Evolutionary conservation across 2,888 invertebrate genomes (phyloP).

Genomic region (Nephrotoma guestfalica): DNA sequence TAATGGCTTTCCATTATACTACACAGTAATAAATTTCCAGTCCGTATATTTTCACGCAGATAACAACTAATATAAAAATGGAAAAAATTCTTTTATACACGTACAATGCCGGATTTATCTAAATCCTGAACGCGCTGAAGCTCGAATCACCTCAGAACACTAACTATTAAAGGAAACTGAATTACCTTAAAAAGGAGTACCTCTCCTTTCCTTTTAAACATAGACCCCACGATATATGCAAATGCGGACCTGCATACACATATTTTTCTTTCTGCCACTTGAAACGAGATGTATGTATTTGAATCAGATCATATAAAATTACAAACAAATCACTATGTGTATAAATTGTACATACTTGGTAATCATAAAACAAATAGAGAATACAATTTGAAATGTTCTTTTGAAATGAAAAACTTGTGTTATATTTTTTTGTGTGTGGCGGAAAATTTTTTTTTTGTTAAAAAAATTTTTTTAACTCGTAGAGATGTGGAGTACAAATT

Average conservation of each 20-base stretch:
- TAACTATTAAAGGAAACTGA: no score
- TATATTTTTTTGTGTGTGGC: not conserved
- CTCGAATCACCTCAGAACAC: no score
- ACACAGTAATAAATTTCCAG: not conserved
- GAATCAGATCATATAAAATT: not conserved
- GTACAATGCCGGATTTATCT: no score
- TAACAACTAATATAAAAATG: not conserved
- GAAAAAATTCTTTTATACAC: not conserved
- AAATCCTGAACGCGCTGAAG: no score
- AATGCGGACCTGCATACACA: no score
- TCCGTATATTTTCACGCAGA: no score
- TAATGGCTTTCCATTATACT: not conserved
- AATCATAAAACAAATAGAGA: not conserved
- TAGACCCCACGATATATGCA: no score
- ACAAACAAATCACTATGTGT: not conserved
- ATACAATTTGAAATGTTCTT: not conserved
- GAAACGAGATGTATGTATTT: not conserved
- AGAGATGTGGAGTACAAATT: not conserved
- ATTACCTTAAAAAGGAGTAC: no score
- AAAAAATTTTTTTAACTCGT: not conserved
- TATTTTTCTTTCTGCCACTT: not conserved
- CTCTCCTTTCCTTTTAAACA: no score
- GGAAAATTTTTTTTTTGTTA: not conserved
- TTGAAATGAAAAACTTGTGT: not conserved
- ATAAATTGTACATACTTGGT: not conserved